These are phyloP conservation scores for Athripsodes cinereus DNA, from an alignment of 2,888 invertebrate species.

Conservation along the genomic window DNA sequence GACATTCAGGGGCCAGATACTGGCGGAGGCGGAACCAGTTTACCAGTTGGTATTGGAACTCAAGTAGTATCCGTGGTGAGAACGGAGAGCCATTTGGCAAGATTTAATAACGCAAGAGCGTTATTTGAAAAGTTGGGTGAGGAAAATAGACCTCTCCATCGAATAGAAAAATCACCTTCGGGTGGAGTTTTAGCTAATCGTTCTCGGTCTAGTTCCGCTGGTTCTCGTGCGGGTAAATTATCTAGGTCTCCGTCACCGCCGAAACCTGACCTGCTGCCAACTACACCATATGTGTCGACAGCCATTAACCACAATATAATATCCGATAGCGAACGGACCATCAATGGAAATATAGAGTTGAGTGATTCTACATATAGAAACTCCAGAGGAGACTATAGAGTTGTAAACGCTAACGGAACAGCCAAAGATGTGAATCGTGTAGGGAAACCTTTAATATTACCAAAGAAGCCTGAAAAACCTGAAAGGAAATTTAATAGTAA, in stretches of 20 bases:
- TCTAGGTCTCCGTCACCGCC: conserved; percentile 38
- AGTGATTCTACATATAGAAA: conserved; percentile 35
- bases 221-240: conserved; percentile 50
- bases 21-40: conserved; percentile 27
- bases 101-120: conserved; percentile 87
- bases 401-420: conserved; percentile 40
- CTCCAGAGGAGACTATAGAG: conserved; percentile 30
- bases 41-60: conserved; percentile 37
- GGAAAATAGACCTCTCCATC: conserved; percentile 55
- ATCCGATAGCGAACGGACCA: conserved; percentile 34
- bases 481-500: conserved; percentile 77
- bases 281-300: conserved; percentile 39
- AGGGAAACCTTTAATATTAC: conserved; percentile 52
- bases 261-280: conserved; percentile 50
- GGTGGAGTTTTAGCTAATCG: conserved; percentile 53
- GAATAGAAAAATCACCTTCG: conserved; percentile 54
- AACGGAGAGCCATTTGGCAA: conserved; percentile 83
- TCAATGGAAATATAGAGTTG: conserved; percentile 42
- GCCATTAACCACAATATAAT: conserved; percentile 32
- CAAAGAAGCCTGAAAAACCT: conserved; percentile 74
- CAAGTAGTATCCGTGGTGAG: conserved; percentile 65
- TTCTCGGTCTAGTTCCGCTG: conserved; percentile 63
- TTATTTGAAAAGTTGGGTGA: conserved; percentile 85
- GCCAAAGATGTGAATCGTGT: conserved; percentile 40
- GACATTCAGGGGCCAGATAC: conserved; percentile 41